phyloP scores from a whole-genome alignment of 2,797 vertebrate genomes.

The Gallirallus australis region DNA sequence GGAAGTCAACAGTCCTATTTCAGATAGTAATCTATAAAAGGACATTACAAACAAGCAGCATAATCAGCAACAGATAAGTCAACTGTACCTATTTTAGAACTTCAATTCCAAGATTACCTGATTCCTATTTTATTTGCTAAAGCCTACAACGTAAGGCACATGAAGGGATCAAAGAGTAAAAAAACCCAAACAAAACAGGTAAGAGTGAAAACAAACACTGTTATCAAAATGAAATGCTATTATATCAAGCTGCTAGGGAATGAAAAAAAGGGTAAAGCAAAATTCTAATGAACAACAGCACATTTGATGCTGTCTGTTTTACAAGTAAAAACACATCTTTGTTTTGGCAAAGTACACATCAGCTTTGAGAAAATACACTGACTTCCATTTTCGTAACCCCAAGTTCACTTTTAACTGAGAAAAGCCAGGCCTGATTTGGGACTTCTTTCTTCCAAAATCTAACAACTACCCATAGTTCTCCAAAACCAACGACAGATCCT shows the following conservation, averaged over 20 bases:
- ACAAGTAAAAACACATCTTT: not conserved
- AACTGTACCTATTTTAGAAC: not conserved
- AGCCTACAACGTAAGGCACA: not conserved
- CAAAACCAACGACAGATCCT: not conserved
- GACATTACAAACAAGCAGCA: not conserved
- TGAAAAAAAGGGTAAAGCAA: not conserved
- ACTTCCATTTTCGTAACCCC: not conserved
- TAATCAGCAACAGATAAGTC: slow-evolving; percentile 12
- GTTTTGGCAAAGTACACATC: not conserved
- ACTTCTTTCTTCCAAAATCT: not conserved
- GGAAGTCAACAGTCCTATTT: not conserved
- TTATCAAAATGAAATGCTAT: not conserved
- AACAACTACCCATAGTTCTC: not conserved
- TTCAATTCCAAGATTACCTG: slow-evolving; percentile 19
- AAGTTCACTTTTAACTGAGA: not conserved
- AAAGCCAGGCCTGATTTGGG: not conserved
- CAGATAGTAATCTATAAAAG: not conserved
- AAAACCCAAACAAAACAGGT: not conserved
- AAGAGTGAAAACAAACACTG: not conserved
- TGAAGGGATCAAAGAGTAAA: not conserved
- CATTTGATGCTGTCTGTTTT: not conserved
- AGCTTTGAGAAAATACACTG: not conserved
- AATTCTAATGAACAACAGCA: not conserved
- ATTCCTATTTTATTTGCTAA: not conserved
- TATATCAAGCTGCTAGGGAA: not conserved